Percentiles rank a stretch among this genome's conserved stretches.
Conservation (phyloP, 2,888 invertebrate species). For the Coelogynopora nodosa region DNA sequence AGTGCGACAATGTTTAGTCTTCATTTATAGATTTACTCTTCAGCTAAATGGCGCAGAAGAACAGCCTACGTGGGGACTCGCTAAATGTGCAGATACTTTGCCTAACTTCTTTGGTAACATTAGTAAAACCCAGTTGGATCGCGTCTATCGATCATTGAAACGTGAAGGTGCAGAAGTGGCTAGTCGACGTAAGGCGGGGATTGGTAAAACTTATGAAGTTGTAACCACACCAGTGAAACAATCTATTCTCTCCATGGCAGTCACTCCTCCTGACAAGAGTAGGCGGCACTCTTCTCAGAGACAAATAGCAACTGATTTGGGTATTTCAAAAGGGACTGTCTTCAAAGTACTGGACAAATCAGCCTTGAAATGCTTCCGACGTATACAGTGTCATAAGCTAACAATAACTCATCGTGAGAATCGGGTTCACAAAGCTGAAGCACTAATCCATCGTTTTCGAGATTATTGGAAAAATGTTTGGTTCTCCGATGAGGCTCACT, state of each 20-base stretch:
- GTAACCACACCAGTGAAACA: not conserved
- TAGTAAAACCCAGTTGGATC: conserved; percentile 9
- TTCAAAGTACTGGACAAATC: not conserved
- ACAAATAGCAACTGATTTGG: not conserved
- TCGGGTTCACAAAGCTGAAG: not conserved
- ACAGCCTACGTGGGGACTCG: conserved; percentile 14
- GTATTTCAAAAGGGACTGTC: not conserved
- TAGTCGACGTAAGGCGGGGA: not conserved
- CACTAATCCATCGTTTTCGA: not conserved
- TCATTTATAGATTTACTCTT: too few relatives aligned
- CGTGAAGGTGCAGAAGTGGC: not conserved
- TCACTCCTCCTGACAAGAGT: not conserved
- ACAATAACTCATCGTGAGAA: not conserved
- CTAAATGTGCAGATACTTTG: not conserved
- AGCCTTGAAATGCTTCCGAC: not conserved
- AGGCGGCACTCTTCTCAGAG: not conserved
- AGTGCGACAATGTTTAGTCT: not conserved
- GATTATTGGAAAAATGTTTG: not conserved
- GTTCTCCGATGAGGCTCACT: conserved; percentile 11
- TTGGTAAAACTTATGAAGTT: not conserved
- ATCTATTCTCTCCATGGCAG: not conserved
- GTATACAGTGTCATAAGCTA: not conserved
- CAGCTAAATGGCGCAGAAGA: too few relatives aligned
- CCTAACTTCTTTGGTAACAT: conserved; percentile 6
- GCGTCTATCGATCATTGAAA: conserved; percentile 20